A percentile compares a stretch with the other conserved stretches of the same genome.
Evolutionary conservation across 1,140 invertebrate species (phyloP).

Genomic region (Gryllus bimaculatus): DNA sequence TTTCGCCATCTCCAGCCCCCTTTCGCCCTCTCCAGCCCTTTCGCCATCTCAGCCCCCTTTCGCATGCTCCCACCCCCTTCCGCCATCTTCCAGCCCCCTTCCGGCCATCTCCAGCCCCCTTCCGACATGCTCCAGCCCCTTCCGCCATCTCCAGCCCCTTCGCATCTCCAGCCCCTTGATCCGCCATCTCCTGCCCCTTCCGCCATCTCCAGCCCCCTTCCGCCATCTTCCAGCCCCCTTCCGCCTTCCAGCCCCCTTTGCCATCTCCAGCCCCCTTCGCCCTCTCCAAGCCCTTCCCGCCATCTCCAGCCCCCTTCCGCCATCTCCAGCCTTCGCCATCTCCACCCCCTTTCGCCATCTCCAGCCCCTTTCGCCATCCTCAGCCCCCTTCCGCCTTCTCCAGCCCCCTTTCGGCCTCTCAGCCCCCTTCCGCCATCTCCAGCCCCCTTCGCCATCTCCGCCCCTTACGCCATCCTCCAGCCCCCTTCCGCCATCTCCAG

Average conservation of each 20-base stretch:
- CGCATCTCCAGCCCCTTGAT: not conserved
- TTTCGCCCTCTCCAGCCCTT: not conserved
- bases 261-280: not conserved
- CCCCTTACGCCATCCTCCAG: too few species aligned
- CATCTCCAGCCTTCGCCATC: not conserved
- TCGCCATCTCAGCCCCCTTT: too few species aligned
- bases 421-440: too few species aligned
- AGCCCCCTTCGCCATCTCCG: too few species aligned
- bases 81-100: too few species aligned
- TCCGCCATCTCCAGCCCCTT: not conserved
- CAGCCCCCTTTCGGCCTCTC: too few species aligned
- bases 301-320: slow-evolving; percentile 1
- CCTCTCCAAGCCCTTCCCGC: too few species aligned
- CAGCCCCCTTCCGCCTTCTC: not conserved
- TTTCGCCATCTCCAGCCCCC: not conserved
- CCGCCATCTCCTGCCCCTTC: too few species aligned
- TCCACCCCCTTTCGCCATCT: too few species aligned
- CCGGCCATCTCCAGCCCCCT: not conserved
- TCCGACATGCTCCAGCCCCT: not conserved
- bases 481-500: not conserved
- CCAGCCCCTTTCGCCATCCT: too few species aligned
- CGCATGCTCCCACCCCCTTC: not conserved
- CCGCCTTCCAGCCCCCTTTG: not conserved
- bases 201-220: too few species aligned
- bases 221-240: not conserved